These are phyloP conservation scores for Lithosia quadra DNA, from an alignment of 2,888 invertebrate species.

Conservation along the genomic window DNA sequence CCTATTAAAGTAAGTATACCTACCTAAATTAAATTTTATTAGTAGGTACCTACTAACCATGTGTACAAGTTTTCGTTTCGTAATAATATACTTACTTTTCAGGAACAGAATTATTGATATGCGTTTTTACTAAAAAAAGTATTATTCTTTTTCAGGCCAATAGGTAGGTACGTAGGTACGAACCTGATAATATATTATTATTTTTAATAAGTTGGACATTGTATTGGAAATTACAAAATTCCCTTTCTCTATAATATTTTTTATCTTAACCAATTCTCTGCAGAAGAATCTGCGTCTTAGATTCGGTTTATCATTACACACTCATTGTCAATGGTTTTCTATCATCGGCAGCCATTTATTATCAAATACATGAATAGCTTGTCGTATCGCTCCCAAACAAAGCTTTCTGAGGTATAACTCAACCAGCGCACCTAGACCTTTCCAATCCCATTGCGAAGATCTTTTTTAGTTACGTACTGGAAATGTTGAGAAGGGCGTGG, in stretches of 20 bases:
- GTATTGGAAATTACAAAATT: background rate
- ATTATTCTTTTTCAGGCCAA: too few relatives aligned
- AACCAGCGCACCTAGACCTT: slow-evolving; percentile 65
- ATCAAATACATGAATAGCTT: slow-evolving; percentile 82
- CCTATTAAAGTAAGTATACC: too few relatives aligned
- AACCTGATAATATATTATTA: background rate
- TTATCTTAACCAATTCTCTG: slow-evolving; percentile 14
- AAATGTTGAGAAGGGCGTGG: slow-evolving; percentile 34
- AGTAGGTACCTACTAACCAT: too few relatives aligned
- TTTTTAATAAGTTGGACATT: background rate
- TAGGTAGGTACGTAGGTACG: too few relatives aligned
- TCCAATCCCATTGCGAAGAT: slow-evolving; percentile 62
- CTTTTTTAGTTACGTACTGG: slow-evolving; percentile 39
- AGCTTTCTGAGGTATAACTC: slow-evolving; percentile 77
- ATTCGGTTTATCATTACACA: slow-evolving; percentile 55
- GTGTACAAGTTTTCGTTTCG: too few relatives aligned
- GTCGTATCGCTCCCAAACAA: slow-evolving; percentile 84
- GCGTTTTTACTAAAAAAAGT: too few relatives aligned
- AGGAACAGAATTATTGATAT: too few relatives aligned
- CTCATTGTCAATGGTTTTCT: slow-evolving; percentile 63
- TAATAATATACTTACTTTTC: too few relatives aligned
- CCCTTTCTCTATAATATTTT: background rate
- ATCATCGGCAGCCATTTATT: slow-evolving; percentile 82
- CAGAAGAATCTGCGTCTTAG: slow-evolving; percentile 27
- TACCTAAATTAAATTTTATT: too few relatives aligned